Base-by-base conservation (phyloP, 2,888 invertebrate genomes). In the Patella depressa region DNA sequence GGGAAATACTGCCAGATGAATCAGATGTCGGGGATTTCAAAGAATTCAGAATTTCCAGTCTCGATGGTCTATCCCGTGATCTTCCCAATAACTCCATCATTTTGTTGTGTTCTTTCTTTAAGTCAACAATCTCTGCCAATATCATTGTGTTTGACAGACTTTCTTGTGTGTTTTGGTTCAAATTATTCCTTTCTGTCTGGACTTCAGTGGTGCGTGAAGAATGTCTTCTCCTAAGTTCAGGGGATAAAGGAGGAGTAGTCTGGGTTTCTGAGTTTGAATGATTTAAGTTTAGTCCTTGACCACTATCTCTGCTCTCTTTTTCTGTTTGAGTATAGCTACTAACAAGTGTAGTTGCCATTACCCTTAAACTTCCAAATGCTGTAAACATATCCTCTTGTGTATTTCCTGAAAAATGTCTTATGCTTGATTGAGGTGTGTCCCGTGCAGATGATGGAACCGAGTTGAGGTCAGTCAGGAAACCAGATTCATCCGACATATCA, bases 101-200 rank as follows among this genome's bases (percentile, higher is more conserved):
- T 78, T 84, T 85, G 5, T 82, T 79, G 85, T 89, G 88, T 75
- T 88, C 88, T 53, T 81, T 79, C 72, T 85, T 85, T 24, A 89
- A 81, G 17, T 83, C 86, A 57, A 86, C 85, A 76, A 89, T 85
- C 74, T 88, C 88, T 59, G 82, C 79, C 74, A 82, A 78, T 9
- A 81, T 77, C 69, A n/a, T 53, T 17, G 71, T 29, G 19, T 45
- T 53, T 53, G 54, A n/a, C 19, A 24, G 24, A 54, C 65, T 24
- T 24, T 65, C 65, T 24, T 19, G 19, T 24, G 24, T 24, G 19
- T 19, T 24, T 65, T 24, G 19, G 24, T 19, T 24, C 24, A 15
- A 24, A 24, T 65, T 9, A 65, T 65, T 24, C 14, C 14, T 19
- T 24, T 65, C 65, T 24, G 65, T 65, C 65, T 65, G 65, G 11